Evolutionary conservation across 1,140 invertebrate genomes (phyloP), one percentile per base, ranked within the genome.

Genomic region (Macrocentrus cingulum): DNA sequence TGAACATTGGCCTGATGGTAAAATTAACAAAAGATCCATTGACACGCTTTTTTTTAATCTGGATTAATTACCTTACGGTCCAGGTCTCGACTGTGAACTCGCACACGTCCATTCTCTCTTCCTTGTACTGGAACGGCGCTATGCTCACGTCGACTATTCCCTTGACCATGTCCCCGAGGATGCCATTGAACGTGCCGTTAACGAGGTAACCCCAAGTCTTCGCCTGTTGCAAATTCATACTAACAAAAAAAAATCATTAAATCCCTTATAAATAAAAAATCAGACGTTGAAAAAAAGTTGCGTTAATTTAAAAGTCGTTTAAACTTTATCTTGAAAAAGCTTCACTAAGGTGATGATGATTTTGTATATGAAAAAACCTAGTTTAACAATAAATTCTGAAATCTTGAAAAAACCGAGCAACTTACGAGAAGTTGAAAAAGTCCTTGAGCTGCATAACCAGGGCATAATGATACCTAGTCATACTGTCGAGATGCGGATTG

Each of bases 101-200:
- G 20, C 86, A 75, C 51, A 82, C 76, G 56, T 81, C 75, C 1
- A 82, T 64, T 66, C 88, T 71, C 63, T 87, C 84, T 6, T 66
- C 49, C 65, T 83, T 80, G 52, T 83, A 83, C 67, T 85, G 84
- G 45, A 87, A 72, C 6, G 86, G 83, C 0, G 84, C 76, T 1
- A 79, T 80, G 11, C 84, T 83, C 36, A 88, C 80, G 61, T 89
- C 87, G 1, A 84, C 80, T 45, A 81, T 69, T 11, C 80, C 81
- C 13, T 79, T 71, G 45, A 83, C 74, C 55, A 88, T 74, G 0
- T 81, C 79, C 0, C 85, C 85, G n/a, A 88, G 80, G 73, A 88
- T 83, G 2, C 87, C 87, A 62, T 87, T 86, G 59, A 84, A 87
- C 11, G 80, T 80, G 1, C 85, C 85, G 71, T 88, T 85, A 18